Percentiles rank a stretch among this genome's conserved stretches.
Conservation (phyloP, 2,797 vertebrate genomes). For the Cuculus canorus region DNA sequence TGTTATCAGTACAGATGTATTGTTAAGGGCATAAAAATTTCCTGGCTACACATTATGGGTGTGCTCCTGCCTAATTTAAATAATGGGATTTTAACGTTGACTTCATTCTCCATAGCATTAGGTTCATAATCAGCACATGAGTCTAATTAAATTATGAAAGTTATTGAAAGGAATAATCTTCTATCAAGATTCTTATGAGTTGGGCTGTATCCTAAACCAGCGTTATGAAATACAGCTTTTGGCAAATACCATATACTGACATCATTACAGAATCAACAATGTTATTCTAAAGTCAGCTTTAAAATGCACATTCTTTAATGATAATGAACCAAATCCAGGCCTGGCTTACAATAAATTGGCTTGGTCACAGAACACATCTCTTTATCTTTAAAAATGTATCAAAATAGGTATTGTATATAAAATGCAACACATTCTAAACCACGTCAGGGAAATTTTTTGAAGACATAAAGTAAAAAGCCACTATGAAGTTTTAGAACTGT, state of each 20-base stretch:
- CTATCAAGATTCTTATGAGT: slow-evolving; percentile 35
- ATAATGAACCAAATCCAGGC: slow-evolving; percentile 30
- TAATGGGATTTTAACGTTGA: slow-evolving; percentile 27
- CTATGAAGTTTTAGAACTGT: background rate
- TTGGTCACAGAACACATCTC: background rate
- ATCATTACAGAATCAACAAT: slow-evolving; percentile 58
- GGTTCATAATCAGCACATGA: slow-evolving; percentile 45
- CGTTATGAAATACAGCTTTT: slow-evolving; percentile 48
- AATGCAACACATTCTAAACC: background rate
- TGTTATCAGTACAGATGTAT: background rate
- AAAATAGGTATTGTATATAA: background rate
- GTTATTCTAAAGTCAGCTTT: slow-evolving; percentile 47
- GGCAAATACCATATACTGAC: slow-evolving; percentile 65
- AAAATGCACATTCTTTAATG: slow-evolving; percentile 19
- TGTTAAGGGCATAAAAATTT: slow-evolving; percentile 46
- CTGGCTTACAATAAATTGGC: background rate
- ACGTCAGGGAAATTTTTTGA: background rate
- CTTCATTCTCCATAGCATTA: slow-evolving; percentile 48
- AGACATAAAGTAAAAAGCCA: background rate
- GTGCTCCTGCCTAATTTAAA: slow-evolving; percentile 44
- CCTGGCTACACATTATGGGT: slow-evolving; percentile 47
- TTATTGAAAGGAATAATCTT: slow-evolving; percentile 56
- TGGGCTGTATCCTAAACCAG: slow-evolving; percentile 55
- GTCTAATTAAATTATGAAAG: slow-evolving; percentile 49
- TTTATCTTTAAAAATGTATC: background rate